Conservation (phyloP, 2,113 vertebrate species). For the Phrynosoma blainvillii region DNA sequence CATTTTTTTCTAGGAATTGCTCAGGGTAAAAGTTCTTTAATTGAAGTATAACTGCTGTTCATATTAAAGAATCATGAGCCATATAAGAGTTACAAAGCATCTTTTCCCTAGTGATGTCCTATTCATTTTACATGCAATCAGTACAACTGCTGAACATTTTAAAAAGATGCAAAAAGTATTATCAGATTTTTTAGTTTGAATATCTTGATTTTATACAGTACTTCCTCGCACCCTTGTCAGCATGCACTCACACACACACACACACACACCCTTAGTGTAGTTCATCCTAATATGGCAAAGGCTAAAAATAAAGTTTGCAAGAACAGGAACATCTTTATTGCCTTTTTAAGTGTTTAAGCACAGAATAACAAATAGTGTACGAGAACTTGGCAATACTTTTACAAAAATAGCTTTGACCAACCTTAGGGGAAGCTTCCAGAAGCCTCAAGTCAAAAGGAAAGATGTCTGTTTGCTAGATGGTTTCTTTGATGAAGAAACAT, state of each 20-base stretch:
- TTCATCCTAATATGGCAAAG: neutral
- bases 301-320: neutral
- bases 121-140: neutral
- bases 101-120: neutral
- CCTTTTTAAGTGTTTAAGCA: slow-evolving; percentile 1
- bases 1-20: neutral
- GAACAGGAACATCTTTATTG: neutral
- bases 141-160: neutral
- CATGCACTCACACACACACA: neutral
- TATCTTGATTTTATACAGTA: neutral
- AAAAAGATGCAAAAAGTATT: neutral
- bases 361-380: neutral
- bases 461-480: neutral
- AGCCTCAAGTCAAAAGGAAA: neutral
- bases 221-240: neutral
- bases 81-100: neutral
- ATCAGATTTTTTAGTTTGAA: neutral
- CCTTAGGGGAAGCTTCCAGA: neutral
- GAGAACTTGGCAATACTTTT: neutral
- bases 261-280: neutral
- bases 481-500: neutral
- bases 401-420: neutral
- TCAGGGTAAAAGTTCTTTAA: neutral
- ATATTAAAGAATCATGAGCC: neutral
- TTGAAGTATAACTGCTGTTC: neutral